These are phyloP conservation scores for Harpagus bidentatus DNA, from an alignment of 2,113 vertebrate genomes.

Conservation along the genomic window DNA sequence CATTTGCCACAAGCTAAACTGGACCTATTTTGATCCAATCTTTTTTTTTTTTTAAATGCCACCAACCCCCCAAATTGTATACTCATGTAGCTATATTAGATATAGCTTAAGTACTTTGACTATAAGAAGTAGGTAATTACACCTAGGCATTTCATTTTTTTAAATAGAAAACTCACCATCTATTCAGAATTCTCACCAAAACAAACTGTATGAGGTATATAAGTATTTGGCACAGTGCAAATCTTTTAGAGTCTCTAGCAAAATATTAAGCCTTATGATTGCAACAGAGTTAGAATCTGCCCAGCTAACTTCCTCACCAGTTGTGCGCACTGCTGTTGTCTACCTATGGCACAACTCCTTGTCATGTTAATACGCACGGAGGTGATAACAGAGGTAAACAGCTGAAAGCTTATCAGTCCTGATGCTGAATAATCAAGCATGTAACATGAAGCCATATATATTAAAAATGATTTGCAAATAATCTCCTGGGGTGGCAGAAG, in stretches of 20 bases:
- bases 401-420: constrained; percentile 11
- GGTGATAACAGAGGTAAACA: constrained; percentile 17
- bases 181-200: neutral
- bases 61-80: neutral
- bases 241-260: neutral
- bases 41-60: neutral
- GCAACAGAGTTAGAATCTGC: neutral
- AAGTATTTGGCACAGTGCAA: neutral
- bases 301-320: neutral
- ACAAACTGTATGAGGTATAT: neutral
- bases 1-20: neutral
- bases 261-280: neutral
- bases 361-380: neutral
- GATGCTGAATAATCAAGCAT: constrained; percentile 9
- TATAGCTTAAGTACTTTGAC: neutral
- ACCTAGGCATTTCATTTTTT: neutral
- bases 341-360: neutral
- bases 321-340: neutral
- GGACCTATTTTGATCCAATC: neutral
- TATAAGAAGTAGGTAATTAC: neutral
- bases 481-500: neutral
- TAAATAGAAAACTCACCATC: neutral
- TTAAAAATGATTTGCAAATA: constrained; percentile 41
- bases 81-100: neutral
- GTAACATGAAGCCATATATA: constrained; percentile 18